Evolutionary conservation across 2,113 vertebrate species (phyloP), one percentile per base, ranked within the genome.

Genomic region (Pantherophis guttatus): DNA sequence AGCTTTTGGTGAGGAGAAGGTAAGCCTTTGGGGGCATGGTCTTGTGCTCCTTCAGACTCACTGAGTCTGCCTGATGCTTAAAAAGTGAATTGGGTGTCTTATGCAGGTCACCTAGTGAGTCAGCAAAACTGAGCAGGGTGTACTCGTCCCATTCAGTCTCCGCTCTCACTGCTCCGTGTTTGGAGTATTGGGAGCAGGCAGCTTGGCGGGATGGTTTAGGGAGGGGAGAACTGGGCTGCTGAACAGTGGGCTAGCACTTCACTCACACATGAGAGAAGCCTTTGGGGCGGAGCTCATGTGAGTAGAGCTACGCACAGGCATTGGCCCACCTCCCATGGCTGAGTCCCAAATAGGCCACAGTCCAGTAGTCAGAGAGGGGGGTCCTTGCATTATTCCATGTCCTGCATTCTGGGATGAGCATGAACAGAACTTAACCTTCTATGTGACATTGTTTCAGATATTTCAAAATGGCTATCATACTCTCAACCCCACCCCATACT

Each of bases 141-240:
- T 11, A 24, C 29, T 70, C 5, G 0, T 70, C 29, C 29, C 29
- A n/a, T 9, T n/a, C 11, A 70, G 29, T 5, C 29, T 70, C 62
- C n/a, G 29, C 11, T 65, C 26, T 12, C 62, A 65, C 62, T 0
- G 0, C 12, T 65, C 62, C 1, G 0, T 5, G 5, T 70, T 70
- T 70, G 29, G 12, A 70, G 12, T 13, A 65, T n/a, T 65, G 62
- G 62, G 11, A 65, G 29, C 29, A 65, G 62, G 4, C 5, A 65
- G 62, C 11, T 65, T 65, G 29, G 1, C 0, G 1, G 5, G 26
- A 29, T 10, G 5, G 26, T n/a, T n/a, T 24, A 0, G 0, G 12
- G 9, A 0, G 58, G 8, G 29, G 11, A 29, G 4, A n/a, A 70
- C 9, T 29, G 5, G 12, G 62, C 11, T n/a, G 12, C 12, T 5